Evolutionary conservation across 2,797 vertebrate genomes (phyloP).

Genomic region (Cynodonichthys magdalenae): DNA sequence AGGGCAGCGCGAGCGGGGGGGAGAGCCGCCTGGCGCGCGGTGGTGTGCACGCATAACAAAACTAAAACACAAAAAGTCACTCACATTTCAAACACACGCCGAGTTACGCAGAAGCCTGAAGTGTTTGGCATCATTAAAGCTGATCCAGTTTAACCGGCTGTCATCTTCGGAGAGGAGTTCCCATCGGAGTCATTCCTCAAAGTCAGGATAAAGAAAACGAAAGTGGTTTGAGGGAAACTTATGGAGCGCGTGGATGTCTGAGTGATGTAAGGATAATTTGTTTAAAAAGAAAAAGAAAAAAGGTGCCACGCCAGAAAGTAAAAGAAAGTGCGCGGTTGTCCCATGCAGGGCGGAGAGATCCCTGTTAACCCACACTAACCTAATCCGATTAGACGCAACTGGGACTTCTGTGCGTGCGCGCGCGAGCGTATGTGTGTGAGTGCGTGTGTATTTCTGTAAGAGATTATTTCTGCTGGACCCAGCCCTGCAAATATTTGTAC

Average conservation of each 20-base stretch:
- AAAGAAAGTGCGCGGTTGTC: slow-evolving; percentile 30
- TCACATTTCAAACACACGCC: not conserved
- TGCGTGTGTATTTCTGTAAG: not conserved
- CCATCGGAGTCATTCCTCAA: not conserved
- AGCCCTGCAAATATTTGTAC: too few species aligned
- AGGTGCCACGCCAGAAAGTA: slow-evolving; percentile 24
- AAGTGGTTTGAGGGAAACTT: slow-evolving; percentile 14
- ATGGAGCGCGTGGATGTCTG: not conserved
- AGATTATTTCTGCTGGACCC: slow-evolving; percentile 45
- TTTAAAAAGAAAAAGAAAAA: not conserved
- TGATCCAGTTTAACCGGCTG: slow-evolving; percentile 4
- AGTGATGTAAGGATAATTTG: not conserved
- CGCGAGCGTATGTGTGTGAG: not conserved
- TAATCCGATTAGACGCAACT: slow-evolving; percentile 86
- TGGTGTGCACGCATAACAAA: slow-evolving; percentile 50
- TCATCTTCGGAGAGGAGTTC: slow-evolving; percentile 12
- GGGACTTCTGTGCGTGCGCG: slow-evolving; percentile 19
- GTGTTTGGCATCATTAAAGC: not conserved
- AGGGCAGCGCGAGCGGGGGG: slow-evolving; percentile 49
- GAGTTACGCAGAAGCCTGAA: not conserved
- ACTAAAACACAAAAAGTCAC: not conserved
- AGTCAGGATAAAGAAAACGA: slow-evolving; percentile 10
- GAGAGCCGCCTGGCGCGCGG: slow-evolving; percentile 43
- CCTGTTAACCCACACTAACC: slow-evolving; percentile 60
- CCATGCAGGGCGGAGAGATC: slow-evolving; percentile 55